phyloP scores from a whole-genome alignment of 1,140 invertebrate genomes.

The Aphaenogaster floridana region DNA sequence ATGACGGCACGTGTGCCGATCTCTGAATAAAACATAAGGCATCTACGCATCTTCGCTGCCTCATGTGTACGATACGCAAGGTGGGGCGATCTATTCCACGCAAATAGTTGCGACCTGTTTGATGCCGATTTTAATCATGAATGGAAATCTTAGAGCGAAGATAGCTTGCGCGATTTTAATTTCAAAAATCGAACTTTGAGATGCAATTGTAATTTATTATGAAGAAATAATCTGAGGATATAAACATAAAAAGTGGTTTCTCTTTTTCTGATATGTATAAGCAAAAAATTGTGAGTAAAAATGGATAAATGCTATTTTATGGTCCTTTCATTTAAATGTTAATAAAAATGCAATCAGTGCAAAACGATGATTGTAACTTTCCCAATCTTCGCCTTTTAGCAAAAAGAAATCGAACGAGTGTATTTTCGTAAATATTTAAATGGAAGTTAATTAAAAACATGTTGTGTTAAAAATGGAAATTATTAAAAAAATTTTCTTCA shows the following conservation, averaged over 20 bases:
- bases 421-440: not conserved
- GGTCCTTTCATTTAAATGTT: not conserved
- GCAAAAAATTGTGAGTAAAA: not conserved
- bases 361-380: not conserved
- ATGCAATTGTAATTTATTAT: not conserved
- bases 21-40: constrained; percentile 62
- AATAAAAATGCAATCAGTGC: not conserved
- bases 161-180: not conserved
- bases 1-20: constrained; percentile 21
- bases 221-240: not conserved
- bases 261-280: not conserved
- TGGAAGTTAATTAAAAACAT: not conserved
- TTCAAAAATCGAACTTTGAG: not conserved
- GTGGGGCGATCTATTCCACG: constrained; percentile 6
- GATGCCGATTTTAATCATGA: not conserved
- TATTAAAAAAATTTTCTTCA: not conserved
- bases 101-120: constrained; percentile 12
- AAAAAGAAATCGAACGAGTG: not conserved
- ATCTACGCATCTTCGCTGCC: not conserved
- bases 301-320: not conserved
- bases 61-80: not conserved
- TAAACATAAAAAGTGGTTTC: not conserved
- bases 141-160: not conserved
- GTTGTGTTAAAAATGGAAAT: not conserved
- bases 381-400: not conserved